Evolutionary conservation across 2,113 vertebrate genomes (phyloP), one percentile per base, ranked within the genome.

Genomic region (Nycticorax nycticorax): DNA sequence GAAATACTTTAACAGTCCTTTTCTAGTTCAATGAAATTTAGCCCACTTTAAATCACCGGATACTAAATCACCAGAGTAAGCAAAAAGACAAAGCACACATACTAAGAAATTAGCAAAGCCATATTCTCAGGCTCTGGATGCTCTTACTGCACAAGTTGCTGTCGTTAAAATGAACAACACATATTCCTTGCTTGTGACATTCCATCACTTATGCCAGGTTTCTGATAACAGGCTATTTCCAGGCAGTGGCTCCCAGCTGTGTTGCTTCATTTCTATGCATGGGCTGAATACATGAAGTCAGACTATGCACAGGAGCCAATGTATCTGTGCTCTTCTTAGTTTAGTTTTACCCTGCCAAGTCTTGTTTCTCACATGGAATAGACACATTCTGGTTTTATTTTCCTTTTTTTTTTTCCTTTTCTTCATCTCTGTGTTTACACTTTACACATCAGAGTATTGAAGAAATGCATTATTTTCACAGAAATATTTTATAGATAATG

Each of bases 221-320:
- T 91, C 57, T 94, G 74, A 84, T 89, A 96, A 85, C 66, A 93
- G 62, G 14, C 35, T 89, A 64, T 91, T 96, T 96, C 60, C 66
- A 94, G 45, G 57, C 84, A 85, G 92, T 64, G 48, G 39, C 53
- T 95, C 71, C 74, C 92, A 96, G 85, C 96, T 96, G 81, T 67
- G 62, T 66, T 89, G 35, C 24, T 93, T 93, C 62, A 93, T 94
- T 91, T 81, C 62, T 82, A 68, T 88, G 77, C 62, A 85, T 62
- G 45, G 24, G 5, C 12, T 76, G 78, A 89, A 85, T 60, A 68
- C 33, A 48, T 73, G 77, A 94, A 91, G 35, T 60, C 53, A 95
- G 43, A 76, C 56, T 91, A 19, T 14, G 8, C 2, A 10, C 4
- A 57, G 20, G 24, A 89, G 57, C 45, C 48, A 73, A 56, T 24